These are phyloP conservation scores for Myotis findleyi DNA, from an alignment of 2,797 vertebrate species.

Conservation along the genomic window DNA sequence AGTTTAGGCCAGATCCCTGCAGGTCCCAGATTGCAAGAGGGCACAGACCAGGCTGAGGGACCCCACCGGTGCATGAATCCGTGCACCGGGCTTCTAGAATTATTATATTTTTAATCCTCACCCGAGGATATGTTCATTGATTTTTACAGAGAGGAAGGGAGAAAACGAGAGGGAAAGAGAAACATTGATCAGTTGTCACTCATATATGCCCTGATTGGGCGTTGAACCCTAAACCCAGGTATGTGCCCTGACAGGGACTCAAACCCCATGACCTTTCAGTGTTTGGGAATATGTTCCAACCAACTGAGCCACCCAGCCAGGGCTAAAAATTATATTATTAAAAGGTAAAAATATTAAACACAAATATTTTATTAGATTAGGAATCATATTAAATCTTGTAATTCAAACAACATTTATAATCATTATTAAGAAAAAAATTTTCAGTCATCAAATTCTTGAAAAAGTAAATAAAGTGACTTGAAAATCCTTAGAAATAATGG, in stretches of 20 bases:
- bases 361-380: not conserved
- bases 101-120: not conserved
- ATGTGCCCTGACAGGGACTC: not conserved
- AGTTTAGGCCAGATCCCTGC: too few relatives aligned
- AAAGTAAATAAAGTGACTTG: slow-evolving; percentile 30
- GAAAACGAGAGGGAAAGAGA: not conserved
- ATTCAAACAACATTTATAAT: not conserved
- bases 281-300: not conserved
- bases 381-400: slow-evolving; percentile 36
- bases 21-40: too few relatives aligned
- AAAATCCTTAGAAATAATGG: slow-evolving; percentile 27
- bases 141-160: not conserved
- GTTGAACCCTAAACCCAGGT: not conserved
- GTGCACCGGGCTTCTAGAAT: too few relatives aligned
- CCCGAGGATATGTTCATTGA: not conserved
- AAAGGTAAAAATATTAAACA: slow-evolving; percentile 12
- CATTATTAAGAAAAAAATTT: not conserved
- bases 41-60: too few relatives aligned
- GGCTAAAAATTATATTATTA: slow-evolving; percentile 19
- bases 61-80: too few relatives aligned
- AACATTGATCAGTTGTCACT: not conserved
- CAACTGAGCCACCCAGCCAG: not conserved
- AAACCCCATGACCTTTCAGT: not conserved
- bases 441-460: slow-evolving; percentile 23
- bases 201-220: not conserved